Percentiles rank a stretch among this genome's conserved stretches.
Conservation (phyloP, 2,888 invertebrate species). For the Bellardia pandia region DNA sequence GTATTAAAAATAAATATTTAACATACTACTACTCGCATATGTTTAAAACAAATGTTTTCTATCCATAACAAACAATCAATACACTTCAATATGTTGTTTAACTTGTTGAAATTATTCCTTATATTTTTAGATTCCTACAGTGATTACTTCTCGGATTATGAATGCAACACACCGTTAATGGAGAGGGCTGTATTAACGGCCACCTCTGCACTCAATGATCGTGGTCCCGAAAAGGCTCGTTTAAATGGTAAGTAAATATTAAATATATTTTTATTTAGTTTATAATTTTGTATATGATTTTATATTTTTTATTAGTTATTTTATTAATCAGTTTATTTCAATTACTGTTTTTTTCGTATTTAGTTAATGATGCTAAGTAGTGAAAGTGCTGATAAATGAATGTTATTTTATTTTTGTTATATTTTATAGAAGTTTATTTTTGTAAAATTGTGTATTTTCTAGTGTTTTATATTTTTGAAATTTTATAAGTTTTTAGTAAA, state of each 20-base stretch:
- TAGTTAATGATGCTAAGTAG: too few relatives aligned
- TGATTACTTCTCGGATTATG: constrained; percentile 86
- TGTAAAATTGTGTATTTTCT: too few relatives aligned
- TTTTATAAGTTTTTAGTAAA: too few relatives aligned
- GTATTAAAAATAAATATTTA: constrained; percentile 31
- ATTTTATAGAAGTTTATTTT: too few relatives aligned
- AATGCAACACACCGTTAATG: constrained; percentile 92
- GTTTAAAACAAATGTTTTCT: constrained; percentile 50
- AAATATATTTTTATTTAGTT: background rate
- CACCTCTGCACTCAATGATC: constrained; percentile 91
- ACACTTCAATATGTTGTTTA: constrained; percentile 23
- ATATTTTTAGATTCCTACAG: constrained; percentile 80
- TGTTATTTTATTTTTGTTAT: too few relatives aligned
- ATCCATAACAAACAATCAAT: background rate
- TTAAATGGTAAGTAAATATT: constrained; percentile 89
- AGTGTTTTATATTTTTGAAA: too few relatives aligned
- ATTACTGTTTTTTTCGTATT: too few relatives aligned
- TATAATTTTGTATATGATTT: background rate
- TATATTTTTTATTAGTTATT: background rate
- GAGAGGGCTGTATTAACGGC: constrained; percentile 90
- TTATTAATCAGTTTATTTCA: background rate
- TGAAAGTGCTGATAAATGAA: too few relatives aligned
- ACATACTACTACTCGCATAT: constrained; percentile 1
- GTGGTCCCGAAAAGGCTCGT: constrained; percentile 93
- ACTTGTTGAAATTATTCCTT: constrained; percentile 2